These are phyloP conservation scores for Coelopa frigida DNA, from an alignment of 1,140 invertebrate species.

Conservation along the genomic window DNA sequence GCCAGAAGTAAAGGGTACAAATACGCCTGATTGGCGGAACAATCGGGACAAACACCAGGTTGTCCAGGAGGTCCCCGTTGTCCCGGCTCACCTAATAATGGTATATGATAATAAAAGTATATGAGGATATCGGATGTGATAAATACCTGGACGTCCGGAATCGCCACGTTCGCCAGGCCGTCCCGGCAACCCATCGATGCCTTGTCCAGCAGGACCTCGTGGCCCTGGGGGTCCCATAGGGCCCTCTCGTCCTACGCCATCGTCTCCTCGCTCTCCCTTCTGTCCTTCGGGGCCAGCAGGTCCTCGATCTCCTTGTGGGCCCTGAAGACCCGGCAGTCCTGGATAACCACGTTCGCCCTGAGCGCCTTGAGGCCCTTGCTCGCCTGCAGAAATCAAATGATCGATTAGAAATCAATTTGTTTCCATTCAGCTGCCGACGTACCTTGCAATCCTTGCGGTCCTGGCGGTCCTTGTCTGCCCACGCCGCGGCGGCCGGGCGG, in stretches of 20 bases:
- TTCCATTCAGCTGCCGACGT: neutral
- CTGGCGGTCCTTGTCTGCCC: conserved; percentile 19
- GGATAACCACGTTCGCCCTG: conserved; percentile 24
- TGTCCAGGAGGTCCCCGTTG: conserved; percentile 48
- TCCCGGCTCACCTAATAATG: conserved; percentile 12
- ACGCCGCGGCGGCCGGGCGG: conserved; percentile 17
- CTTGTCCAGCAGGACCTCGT: conserved; percentile 54
- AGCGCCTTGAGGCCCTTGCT: conserved; percentile 21
- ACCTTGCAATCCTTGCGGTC: conserved; percentile 15
- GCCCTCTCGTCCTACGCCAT: conserved; percentile 24
- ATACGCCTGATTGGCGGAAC: conserved; percentile 46
- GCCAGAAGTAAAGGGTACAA: conserved; percentile 35
- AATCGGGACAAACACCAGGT: conserved; percentile 58
- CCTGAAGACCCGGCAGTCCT: conserved; percentile 39
- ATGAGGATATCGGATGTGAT: neutral
- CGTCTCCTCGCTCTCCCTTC: conserved; percentile 47
- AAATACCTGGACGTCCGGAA: conserved; percentile 8
- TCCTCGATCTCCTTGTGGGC: conserved; percentile 57
- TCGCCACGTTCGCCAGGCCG: conserved; percentile 13
- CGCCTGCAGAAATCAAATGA: conserved; percentile 11
- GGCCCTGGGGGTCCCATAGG: conserved; percentile 57
- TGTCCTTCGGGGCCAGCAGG: conserved; percentile 46
- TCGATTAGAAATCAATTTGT: no score
- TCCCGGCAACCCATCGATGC: conserved; percentile 49
- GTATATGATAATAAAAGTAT: neutral